Evolutionary conservation across 2,888 invertebrate genomes (phyloP).

Genomic region (Eudasyphora cyanicolor): DNA sequence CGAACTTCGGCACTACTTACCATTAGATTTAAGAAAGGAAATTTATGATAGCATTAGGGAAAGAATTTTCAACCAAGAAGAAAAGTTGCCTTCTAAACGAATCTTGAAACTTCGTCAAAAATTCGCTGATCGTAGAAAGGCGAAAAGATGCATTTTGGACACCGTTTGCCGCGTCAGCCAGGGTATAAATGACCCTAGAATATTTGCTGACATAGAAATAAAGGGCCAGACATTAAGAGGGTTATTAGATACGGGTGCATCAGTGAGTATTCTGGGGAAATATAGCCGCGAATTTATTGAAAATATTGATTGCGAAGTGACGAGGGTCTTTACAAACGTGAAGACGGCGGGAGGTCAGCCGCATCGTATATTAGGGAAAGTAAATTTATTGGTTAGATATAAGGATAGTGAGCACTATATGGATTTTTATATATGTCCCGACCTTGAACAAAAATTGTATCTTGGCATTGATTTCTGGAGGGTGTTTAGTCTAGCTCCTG

Average conservation of each 20-base stretch:
- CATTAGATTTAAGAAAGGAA: neutral
- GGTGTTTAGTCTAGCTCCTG: neutral
- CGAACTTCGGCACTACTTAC: neutral
- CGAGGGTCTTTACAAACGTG: neutral
- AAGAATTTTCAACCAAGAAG: neutral
- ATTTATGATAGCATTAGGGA: neutral
- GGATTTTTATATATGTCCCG: conserved; percentile 25
- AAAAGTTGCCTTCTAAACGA: neutral
- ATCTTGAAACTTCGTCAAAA: conserved; percentile 10
- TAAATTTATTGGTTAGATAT: conserved; percentile 2
- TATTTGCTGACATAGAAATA: neutral
- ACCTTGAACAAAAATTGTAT: conserved; percentile 26
- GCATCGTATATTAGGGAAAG: conserved; percentile 26
- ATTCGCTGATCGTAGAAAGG: neutral
- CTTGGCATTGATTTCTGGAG: conserved; percentile 36
- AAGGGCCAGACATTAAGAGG: neutral
- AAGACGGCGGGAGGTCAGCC: conserved; percentile 38
- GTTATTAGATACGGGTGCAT: conserved; percentile 22
- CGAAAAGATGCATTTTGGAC: neutral
- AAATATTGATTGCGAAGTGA: neutral
- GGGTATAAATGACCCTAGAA: neutral
- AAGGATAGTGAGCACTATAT: conserved; percentile 28
- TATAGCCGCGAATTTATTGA: conserved; percentile 21
- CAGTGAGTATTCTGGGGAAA: conserved; percentile 19
- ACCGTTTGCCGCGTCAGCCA: neutral